Evolutionary conservation across 2,113 vertebrate species (phyloP).

Genomic region (Phylloscopus whistleri): DNA sequence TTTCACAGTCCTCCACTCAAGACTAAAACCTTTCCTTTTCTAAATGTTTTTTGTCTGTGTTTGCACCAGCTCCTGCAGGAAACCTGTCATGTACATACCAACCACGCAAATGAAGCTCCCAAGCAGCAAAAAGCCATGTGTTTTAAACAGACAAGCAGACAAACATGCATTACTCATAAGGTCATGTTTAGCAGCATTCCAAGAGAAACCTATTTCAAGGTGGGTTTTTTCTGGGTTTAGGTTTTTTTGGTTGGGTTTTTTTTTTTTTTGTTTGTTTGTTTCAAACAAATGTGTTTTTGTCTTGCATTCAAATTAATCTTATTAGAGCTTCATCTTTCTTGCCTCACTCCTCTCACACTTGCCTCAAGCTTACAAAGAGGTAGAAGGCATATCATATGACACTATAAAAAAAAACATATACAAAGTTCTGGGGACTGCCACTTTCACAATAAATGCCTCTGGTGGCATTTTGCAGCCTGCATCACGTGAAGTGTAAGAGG

Average conservation of each 20-base stretch:
- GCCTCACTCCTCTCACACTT: background rate
- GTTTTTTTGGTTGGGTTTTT: background rate
- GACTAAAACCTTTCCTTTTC: background rate
- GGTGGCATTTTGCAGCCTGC: background rate
- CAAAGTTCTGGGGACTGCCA: background rate
- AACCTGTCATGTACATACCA: background rate
- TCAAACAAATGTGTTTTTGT: slow-evolving; percentile 40
- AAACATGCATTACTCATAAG: slow-evolving; percentile 22
- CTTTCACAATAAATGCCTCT: background rate
- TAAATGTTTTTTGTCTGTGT: background rate
- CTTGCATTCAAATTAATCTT: slow-evolving; percentile 40
- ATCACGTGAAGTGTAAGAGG: background rate
- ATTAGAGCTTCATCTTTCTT: background rate
- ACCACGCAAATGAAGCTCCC: background rate
- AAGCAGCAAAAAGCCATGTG: background rate
- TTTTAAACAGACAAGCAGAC: slow-evolving; percentile 12
- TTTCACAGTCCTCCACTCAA: background rate
- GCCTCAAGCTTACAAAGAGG: background rate
- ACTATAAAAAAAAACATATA: background rate
- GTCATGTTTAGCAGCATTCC: slow-evolving; percentile 57
- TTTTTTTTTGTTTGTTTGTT: background rate
- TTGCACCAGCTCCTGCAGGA: background rate
- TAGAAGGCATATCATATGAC: background rate
- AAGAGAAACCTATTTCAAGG: slow-evolving; percentile 27
- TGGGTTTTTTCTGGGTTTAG: background rate